phyloP scores from a whole-genome alignment of 1,140 invertebrate genomes.

The Lepidostoma basale region DNA sequence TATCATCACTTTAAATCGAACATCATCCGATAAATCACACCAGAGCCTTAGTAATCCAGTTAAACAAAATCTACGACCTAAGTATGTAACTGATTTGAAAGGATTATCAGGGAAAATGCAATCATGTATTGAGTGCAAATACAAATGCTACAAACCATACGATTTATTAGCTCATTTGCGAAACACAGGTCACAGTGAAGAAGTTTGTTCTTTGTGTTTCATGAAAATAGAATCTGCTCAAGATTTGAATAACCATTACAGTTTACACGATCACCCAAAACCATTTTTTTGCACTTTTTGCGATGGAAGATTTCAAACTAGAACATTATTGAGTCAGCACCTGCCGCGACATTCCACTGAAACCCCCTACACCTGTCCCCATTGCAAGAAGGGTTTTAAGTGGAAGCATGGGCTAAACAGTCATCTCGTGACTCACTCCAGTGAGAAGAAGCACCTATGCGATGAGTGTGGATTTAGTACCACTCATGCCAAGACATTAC shows the following conservation, averaged over 20 bases:
- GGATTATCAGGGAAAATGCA: slow-evolving; percentile 50
- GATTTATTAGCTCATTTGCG: slow-evolving; percentile 55
- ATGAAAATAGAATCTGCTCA: slow-evolving; percentile 54
- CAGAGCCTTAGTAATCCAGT: not conserved
- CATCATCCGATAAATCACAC: not conserved
- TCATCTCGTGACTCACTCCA: slow-evolving; percentile 64
- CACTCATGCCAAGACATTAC: slow-evolving; percentile 64
- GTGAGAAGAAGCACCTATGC: slow-evolving; percentile 65
- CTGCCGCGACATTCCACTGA: slow-evolving; percentile 63
- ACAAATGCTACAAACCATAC: slow-evolving; percentile 53
- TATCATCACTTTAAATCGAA: not conserved
- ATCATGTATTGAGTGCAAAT: slow-evolving; percentile 53
- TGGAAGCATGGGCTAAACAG: slow-evolving; percentile 68
- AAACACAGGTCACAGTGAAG: slow-evolving; percentile 57
- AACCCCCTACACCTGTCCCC: slow-evolving; percentile 63
- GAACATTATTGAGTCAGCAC: slow-evolving; percentile 60
- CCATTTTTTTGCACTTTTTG: slow-evolving; percentile 64
- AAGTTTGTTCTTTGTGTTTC: slow-evolving; percentile 61
- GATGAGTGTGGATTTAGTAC: slow-evolving; percentile 68
- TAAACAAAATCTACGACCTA: not conserved
- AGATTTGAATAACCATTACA: slow-evolving; percentile 56
- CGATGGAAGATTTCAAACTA: slow-evolving; percentile 60
- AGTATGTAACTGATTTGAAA: slow-evolving; percentile 31
- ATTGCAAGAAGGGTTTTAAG: slow-evolving; percentile 68
- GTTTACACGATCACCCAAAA: slow-evolving; percentile 57